These are phyloP conservation scores for Phyllostomus discolor DNA, from an alignment of 2,113 vertebrate genomes.

Conservation along the genomic window DNA sequence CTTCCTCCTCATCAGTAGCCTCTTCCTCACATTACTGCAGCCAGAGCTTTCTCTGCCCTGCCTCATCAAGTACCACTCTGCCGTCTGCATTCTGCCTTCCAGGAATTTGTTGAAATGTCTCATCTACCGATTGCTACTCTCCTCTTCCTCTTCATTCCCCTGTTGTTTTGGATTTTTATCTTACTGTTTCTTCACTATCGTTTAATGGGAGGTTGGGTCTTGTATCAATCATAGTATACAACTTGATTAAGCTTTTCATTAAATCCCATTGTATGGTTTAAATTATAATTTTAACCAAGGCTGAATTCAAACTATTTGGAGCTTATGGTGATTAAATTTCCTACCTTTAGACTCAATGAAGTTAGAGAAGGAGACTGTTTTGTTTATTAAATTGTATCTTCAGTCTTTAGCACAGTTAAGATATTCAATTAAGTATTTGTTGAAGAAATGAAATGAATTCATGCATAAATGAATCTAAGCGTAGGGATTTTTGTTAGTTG, in stretches of 20 bases:
- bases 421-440: background rate
- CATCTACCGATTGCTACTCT: background rate
- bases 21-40: background rate
- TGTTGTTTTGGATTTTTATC: background rate
- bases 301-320: slow-evolving; percentile 14
- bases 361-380: background rate
- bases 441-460: background rate
- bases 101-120: background rate
- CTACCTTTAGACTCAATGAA: slow-evolving; percentile 21
- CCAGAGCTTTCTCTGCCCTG: background rate
- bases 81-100: background rate
- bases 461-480: background rate
- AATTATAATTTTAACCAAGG: slow-evolving; percentile 39
- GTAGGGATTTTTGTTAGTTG: slow-evolving; percentile 31
- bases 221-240: background rate
- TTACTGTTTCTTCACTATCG: background rate
- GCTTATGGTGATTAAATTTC: slow-evolving; percentile 30
- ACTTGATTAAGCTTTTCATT: slow-evolving; percentile 12
- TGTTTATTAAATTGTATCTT: slow-evolving; percentile 35
- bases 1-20: background rate
- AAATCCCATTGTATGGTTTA: background rate
- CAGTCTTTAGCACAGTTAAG: background rate
- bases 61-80: background rate
- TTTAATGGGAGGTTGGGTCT: background rate
- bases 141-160: background rate